Percentiles rank a stretch among this genome's conserved stretches.
Evolutionary conservation across 2,113 vertebrate genomes (phyloP).

Genomic region (Brachyistius frenatus): DNA sequence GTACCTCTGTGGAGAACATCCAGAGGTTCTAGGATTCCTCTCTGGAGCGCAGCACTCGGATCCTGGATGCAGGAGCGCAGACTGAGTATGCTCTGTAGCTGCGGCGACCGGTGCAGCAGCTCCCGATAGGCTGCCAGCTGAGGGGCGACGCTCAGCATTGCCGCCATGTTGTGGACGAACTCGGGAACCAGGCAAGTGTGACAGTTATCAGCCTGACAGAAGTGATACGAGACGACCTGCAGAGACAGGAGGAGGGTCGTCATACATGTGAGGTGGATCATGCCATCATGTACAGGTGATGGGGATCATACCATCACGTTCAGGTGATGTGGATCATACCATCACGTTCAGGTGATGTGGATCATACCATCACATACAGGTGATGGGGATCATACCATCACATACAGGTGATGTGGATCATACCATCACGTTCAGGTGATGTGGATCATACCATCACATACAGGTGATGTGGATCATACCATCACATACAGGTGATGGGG

Average conservation of each 20-base stretch:
- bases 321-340: too few species aligned
- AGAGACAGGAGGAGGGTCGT: neutral
- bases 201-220: conserved; percentile 98
- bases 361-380: too few species aligned
- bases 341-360: too few species aligned
- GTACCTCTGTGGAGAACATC: conserved; percentile 93
- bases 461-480: too few species aligned
- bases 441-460: too few species aligned
- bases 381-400: too few species aligned
- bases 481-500: too few species aligned
- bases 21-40: conserved; percentile 93
- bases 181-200: conserved; percentile 98
- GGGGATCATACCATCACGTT: too few species aligned
- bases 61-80: conserved; percentile 97
- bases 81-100: conserved; percentile 94
- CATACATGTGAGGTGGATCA: too few species aligned
- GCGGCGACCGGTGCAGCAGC: conserved; percentile 92
- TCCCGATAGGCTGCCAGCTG: conserved; percentile 92
- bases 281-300: too few species aligned
- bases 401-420: too few species aligned
- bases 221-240: conserved; percentile 97
- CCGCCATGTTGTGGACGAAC: conserved; percentile 97
- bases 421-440: too few species aligned
- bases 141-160: conserved; percentile 92
- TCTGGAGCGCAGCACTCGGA: conserved; percentile 91